phyloP scores from a whole-genome alignment of 2,888 invertebrate species.

The Gari tellinella region DNA sequence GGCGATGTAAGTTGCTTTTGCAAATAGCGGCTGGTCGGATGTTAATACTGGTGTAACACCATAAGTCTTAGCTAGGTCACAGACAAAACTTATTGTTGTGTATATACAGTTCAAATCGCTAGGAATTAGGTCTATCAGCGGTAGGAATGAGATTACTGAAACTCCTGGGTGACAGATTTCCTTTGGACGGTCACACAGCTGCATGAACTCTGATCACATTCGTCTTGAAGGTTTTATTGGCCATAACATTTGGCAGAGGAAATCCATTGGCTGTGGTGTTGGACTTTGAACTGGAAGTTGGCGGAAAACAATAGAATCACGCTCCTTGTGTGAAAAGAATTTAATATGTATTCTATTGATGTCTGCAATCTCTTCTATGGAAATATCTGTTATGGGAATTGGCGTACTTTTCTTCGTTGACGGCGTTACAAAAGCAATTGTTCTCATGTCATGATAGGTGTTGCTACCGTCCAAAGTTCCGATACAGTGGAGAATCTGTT shows the following conservation, averaged over 20 bases:
- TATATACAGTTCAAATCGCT: neutral
- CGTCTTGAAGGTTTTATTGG: constrained; percentile 8
- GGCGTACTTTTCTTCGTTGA: neutral
- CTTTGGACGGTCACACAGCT: constrained; percentile 4
- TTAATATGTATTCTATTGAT: constrained; percentile 9
- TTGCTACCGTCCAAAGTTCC: constrained; percentile 5
- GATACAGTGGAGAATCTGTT: too few species aligned
- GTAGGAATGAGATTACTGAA: constrained; percentile 34
- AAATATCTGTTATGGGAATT: neutral
- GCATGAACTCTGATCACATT: constrained; percentile 44
- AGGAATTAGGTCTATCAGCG: constrained; percentile 55
- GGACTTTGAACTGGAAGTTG: neutral
- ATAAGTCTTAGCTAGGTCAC: constrained; percentile 13
- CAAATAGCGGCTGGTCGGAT: constrained; percentile 39
- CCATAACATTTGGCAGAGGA: constrained; percentile 6
- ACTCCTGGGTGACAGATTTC: neutral
- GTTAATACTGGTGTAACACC: constrained; percentile 32
- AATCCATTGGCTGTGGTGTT: neutral
- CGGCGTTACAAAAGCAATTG: constrained; percentile 15
- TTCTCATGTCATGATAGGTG: constrained; percentile 23
- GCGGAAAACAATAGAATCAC: neutral
- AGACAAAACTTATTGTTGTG: neutral
- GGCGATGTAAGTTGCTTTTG: constrained; percentile 7
- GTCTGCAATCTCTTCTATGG: neutral
- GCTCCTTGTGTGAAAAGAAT: neutral